These are phyloP conservation scores for Callaeas wilsoni DNA, from an alignment of 2,113 vertebrate species.

Conservation along the genomic window DNA sequence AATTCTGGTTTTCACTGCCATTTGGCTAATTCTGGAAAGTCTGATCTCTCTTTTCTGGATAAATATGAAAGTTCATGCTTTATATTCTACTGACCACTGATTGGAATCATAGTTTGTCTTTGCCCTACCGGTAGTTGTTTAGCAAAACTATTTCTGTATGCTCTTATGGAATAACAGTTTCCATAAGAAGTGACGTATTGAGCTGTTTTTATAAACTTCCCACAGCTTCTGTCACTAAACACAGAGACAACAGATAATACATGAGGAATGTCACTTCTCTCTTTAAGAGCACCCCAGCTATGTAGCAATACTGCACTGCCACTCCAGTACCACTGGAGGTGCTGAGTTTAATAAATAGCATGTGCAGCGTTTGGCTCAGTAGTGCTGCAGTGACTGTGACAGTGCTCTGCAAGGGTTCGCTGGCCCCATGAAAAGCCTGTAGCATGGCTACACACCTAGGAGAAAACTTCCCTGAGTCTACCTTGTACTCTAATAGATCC, in stretches of 20 bases:
- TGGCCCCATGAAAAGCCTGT: background rate
- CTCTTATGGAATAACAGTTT: background rate
- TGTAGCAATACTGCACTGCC: background rate
- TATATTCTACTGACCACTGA: background rate
- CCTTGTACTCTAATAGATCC: background rate
- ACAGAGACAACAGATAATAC: background rate
- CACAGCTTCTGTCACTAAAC: constrained; percentile 27
- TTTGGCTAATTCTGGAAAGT: background rate
- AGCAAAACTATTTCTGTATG: constrained; percentile 4
- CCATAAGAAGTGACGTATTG: constrained; percentile 10
- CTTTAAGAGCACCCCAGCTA: background rate
- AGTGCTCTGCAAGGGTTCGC: background rate
- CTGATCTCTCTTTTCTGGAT: background rate
- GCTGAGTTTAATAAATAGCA: background rate
- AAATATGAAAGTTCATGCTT: background rate
- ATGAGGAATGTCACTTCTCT: background rate
- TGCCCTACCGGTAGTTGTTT: background rate
- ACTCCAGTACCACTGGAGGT: background rate
- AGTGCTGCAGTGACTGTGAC: background rate
- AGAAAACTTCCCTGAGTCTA: background rate
- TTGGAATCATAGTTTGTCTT: background rate
- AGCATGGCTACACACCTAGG: accelerated
- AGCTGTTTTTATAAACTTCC: constrained; percentile 32
- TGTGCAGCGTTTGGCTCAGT: background rate
- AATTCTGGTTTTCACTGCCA: background rate